Conservation (phyloP, 2,113 vertebrate genomes). For the Nerophis ophidion region DNA sequence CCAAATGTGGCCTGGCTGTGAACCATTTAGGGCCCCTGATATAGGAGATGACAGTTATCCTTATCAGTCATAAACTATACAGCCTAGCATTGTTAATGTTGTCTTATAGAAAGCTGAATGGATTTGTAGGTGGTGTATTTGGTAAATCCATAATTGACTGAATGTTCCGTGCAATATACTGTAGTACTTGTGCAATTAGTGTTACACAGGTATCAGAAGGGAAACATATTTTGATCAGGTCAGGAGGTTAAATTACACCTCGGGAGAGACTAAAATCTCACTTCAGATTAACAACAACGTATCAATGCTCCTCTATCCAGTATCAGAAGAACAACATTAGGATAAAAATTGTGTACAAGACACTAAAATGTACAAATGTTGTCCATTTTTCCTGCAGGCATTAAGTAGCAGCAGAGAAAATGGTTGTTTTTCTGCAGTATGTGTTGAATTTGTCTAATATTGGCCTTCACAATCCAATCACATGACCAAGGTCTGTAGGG, state of each 20-base stretch:
- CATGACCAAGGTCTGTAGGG: constrained; percentile 8
- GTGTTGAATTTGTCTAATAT: too few relatives aligned
- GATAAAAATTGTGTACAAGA: background rate
- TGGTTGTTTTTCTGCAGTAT: too few relatives aligned
- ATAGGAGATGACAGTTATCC: too few relatives aligned
- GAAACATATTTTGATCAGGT: background rate
- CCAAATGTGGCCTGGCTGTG: too few relatives aligned
- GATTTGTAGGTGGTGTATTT: too few relatives aligned
- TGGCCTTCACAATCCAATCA: background rate
- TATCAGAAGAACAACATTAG: background rate
- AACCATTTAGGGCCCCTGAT: too few relatives aligned
- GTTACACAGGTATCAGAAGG: background rate
- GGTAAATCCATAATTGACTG: background rate
- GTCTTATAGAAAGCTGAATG: too few relatives aligned
- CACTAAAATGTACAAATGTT: background rate
- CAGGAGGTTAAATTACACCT: constrained; percentile 33
- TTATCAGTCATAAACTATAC: too few relatives aligned
- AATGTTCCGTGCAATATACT: constrained; percentile 18
- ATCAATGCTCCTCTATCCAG: background rate
- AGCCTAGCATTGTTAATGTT: too few relatives aligned
- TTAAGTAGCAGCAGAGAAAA: background rate
- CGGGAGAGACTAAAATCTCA: constrained; percentile 2
- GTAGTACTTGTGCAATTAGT: constrained; percentile 6
- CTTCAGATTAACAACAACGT: background rate
- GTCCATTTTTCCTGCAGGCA: background rate